Evolutionary conservation across 1,140 invertebrate genomes (phyloP).

Genomic region (Tetraneura akinire): DNA sequence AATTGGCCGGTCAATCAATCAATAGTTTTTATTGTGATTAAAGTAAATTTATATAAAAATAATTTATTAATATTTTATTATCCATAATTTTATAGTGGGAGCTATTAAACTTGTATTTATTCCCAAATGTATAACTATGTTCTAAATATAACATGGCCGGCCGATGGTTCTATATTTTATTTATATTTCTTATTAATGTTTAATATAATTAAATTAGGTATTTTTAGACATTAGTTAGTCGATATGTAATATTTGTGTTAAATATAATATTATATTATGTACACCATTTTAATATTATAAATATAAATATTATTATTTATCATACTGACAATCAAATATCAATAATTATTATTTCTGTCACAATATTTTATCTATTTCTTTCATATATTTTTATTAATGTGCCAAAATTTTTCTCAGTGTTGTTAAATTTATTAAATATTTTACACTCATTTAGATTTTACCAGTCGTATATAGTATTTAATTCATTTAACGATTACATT

Average conservation of each 20-base stretch:
- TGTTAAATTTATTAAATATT: conserved; percentile 21
- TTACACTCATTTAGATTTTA: not conserved
- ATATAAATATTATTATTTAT: not conserved
- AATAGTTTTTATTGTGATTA: not conserved
- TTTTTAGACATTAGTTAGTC: conserved; percentile 12
- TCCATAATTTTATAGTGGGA: not conserved
- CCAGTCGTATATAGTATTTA: not conserved
- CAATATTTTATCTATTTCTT: not conserved
- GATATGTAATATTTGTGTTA: not conserved
- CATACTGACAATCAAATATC: conserved; percentile 34
- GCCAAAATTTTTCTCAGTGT: conserved; percentile 16
- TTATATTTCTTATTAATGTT: not conserved
- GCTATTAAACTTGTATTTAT: not conserved
- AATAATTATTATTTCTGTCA: conserved; percentile 11
- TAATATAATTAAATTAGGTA: conserved; percentile 10
- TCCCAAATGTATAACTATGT: not conserved
- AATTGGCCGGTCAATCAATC: not conserved
- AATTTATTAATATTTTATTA: not conserved
- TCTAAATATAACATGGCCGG: not conserved
- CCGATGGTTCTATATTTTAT: not conserved
- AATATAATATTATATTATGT: not conserved
- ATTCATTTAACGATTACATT: conserved; percentile 21
- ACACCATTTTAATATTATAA: conserved; percentile 8
- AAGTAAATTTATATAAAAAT: not conserved
- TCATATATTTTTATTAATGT: conserved; percentile 21